These are phyloP conservation scores for Pterois miles DNA, from an alignment of 2,797 vertebrate species.

Conservation along the genomic window DNA sequence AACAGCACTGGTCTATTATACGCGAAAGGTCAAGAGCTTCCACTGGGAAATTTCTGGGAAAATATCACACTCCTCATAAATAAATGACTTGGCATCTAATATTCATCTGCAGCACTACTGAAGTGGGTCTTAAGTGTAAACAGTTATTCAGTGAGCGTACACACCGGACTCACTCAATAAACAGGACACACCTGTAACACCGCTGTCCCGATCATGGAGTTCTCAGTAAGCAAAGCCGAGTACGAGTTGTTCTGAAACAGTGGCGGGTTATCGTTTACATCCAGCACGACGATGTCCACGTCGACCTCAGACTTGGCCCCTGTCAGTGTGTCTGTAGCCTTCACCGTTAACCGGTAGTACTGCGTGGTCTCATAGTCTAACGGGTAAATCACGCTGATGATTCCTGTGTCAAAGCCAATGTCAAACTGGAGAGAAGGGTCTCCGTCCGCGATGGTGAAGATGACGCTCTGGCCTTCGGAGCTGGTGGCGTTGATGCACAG, in stretches of 20 bases:
- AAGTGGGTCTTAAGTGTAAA: slow-evolving; percentile 31
- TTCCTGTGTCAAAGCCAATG: slow-evolving; percentile 93
- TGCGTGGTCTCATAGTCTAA: slow-evolving; percentile 92
- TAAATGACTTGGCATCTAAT: slow-evolving; percentile 42
- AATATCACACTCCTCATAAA: slow-evolving; percentile 49
- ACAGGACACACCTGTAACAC: slow-evolving; percentile 80
- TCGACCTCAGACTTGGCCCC: slow-evolving; percentile 93
- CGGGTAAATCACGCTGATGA: slow-evolving; percentile 88
- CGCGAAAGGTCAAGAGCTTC: slow-evolving; percentile 53
- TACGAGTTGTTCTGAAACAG: slow-evolving; percentile 88
- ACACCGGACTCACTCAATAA: slow-evolving; percentile 12
- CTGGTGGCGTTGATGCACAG: slow-evolving; percentile 92
- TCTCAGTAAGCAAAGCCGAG: slow-evolving; percentile 87
- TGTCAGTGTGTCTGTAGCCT: slow-evolving; percentile 91
- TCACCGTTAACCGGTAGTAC: slow-evolving; percentile 90
- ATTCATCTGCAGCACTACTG: background rate
- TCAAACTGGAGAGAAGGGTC: slow-evolving; percentile 92
- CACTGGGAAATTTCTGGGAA: slow-evolving; percentile 48
- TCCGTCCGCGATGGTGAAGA: slow-evolving; percentile 92
- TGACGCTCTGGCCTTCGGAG: slow-evolving; percentile 90
- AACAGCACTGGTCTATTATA: slow-evolving; percentile 23
- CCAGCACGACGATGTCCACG: slow-evolving; percentile 92
- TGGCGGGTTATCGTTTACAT: slow-evolving; percentile 94
- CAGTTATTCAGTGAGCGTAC: slow-evolving; percentile 21
- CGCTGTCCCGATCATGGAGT: slow-evolving; percentile 88